Conservation (phyloP, 2,888 invertebrate species). For the Mesopsocus fuscifrons region DNA sequence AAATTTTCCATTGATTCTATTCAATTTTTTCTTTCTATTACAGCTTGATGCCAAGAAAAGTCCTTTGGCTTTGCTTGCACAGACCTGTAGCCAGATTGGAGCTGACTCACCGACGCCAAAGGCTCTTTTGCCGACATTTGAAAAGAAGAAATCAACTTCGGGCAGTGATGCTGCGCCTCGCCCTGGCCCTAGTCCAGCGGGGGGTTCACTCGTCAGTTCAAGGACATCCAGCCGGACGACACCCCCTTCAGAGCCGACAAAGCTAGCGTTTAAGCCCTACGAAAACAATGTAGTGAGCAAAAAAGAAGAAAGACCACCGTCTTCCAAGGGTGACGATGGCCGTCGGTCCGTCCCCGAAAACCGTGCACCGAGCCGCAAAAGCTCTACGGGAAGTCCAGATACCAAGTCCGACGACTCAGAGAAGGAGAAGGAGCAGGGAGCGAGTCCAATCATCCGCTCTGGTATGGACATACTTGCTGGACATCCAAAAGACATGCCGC, state of each 20-base stretch:
- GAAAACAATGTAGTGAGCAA: constrained; percentile 42
- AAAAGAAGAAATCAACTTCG: constrained; percentile 34
- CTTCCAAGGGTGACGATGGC: constrained; percentile 14
- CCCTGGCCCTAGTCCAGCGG: constrained; percentile 24
- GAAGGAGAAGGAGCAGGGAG: constrained; percentile 45
- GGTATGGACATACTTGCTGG: constrained; percentile 62
- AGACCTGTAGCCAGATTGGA: constrained; percentile 95
- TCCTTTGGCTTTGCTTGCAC: constrained; percentile 84
- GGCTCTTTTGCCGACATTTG: constrained; percentile 52
- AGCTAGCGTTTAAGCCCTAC: constrained; percentile 48
- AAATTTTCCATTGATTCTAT: too few species aligned
- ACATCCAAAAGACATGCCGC: constrained; percentile 51
- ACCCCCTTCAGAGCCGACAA: constrained; percentile 14
- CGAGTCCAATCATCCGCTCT: constrained; percentile 51
- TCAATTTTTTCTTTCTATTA: constrained; percentile 42
- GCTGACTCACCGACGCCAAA: constrained; percentile 61
- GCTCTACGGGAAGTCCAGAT: constrained; percentile 24
- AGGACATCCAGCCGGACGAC: constrained; percentile 1
- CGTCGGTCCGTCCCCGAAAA: constrained; percentile 11
- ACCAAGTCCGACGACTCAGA: constrained; percentile 34
- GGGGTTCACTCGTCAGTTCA: constrained; percentile 24
- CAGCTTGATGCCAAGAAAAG: constrained; percentile 97
- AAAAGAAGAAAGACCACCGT: constrained; percentile 29
- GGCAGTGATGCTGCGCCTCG: constrained; percentile 39
- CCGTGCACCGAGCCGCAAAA: constrained; percentile 17